Base-by-base conservation (phyloP, 2,888 invertebrate species). In the Glaucopsyche alexis region DNA sequence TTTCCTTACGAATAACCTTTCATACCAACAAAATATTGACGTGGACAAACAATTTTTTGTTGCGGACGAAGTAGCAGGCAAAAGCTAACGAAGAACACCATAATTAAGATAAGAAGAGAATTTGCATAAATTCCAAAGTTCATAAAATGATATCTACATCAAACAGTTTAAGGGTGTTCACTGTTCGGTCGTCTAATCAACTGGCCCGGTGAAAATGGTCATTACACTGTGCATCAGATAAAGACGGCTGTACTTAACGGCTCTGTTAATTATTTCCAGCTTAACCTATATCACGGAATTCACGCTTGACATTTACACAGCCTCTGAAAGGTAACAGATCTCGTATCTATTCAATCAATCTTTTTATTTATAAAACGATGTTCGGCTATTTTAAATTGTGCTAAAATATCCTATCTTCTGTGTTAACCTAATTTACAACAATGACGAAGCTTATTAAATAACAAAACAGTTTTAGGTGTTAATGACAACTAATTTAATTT, bases 141-240 rank as follows among this genome's bases (percentile, higher is more conserved):
- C 29, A 60, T 60, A 60, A 60, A 60, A 60, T 29, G 11, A 60
- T 60, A 60, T 60, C 60, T 60, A 60, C 60, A 60, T 60, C 60
- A 29, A 60, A 55, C 19, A 29, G 60, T 60, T 55, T 19, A 66
- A 9, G 45, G 42, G 19, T 45, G 16, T 45, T 67, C 42, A 45
- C 13, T 19, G 42, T 42, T 42, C n/a, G 19, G 11, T 16, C 11
- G 42, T 42, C 60, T 38, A 60, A 60, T 60, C 60, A 60, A 60
- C 60, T 13, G 38, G 29, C 13, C 65, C 19, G 45, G 19, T 16
- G 42, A 19, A 45, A 19, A 19, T 11, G 42, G 67, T 47, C 67
- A 45, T 42, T 69, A 69, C 49, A 19, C 7, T 47, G n/a, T 67
- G 69, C 69, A 69, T 69, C 69, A 69, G 69, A 69, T 69, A 47